Percentiles rank a stretch among this genome's conserved stretches.
phyloP scores from a whole-genome alignment of 2,888 invertebrate genomes.

The Hyppa rectilinea region DNA sequence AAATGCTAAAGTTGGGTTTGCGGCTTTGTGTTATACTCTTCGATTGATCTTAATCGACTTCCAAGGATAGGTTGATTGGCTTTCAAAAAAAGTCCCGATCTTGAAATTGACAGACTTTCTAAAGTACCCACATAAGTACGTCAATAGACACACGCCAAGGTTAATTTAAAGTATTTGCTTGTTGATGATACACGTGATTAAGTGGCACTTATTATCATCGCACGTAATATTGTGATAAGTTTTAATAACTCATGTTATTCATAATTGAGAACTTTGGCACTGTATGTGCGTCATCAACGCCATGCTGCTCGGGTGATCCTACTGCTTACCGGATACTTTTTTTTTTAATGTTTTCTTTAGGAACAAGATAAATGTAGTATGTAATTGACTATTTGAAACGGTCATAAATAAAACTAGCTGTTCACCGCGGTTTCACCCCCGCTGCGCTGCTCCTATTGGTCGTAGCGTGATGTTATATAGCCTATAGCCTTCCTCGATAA shows the following conservation, averaged over 20 bases:
- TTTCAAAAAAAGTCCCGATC: background rate
- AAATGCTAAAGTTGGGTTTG: background rate
- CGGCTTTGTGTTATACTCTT: background rate
- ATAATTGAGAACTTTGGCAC: slow-evolving; percentile 15
- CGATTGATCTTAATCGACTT: background rate
- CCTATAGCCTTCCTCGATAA: no score
- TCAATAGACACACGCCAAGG: slow-evolving; percentile 30
- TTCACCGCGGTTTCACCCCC: no score
- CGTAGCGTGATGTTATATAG: no score
- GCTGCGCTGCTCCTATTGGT: no score
- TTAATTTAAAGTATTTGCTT: slow-evolving; percentile 23
- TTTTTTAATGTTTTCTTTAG: background rate
- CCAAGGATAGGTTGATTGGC: slow-evolving; percentile 24
- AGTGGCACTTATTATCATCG: slow-evolving; percentile 21
- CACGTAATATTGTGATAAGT: slow-evolving; percentile 45
- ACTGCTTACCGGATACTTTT: background rate
- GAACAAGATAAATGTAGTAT: no score
- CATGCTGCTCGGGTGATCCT: background rate
- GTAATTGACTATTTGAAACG: no score
- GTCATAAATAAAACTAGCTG: no score
- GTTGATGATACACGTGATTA: slow-evolving; percentile 24
- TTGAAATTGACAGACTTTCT: background rate
- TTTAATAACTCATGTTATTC: slow-evolving; percentile 33
- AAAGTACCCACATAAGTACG: slow-evolving; percentile 8
- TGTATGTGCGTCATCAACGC: slow-evolving; percentile 10